Conservation (phyloP, 2,113 vertebrate genomes). For the Patagioenas fasciata region DNA sequence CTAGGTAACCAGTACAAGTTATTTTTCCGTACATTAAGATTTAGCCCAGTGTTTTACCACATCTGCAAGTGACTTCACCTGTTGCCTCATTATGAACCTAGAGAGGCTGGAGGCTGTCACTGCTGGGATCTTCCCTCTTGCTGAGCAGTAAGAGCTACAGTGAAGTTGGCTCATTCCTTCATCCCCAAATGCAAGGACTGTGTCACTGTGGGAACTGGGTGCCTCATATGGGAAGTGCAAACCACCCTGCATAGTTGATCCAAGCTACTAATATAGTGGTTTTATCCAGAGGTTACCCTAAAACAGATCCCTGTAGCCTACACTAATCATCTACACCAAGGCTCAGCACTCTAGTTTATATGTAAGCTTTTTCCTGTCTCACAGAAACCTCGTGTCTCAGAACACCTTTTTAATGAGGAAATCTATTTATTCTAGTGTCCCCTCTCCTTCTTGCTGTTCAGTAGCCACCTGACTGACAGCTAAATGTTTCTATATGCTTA, state of each 20-base stretch:
- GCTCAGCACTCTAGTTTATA: not conserved
- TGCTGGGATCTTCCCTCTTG: not conserved
- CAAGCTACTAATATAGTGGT: not conserved
- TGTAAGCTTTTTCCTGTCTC: not conserved
- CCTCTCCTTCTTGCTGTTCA: not conserved
- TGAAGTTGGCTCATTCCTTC: not conserved
- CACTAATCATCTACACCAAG: not conserved
- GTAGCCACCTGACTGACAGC: not conserved
- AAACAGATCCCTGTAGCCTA: not conserved
- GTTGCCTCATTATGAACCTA: not conserved
- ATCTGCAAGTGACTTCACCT: not conserved
- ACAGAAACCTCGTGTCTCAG: not conserved
- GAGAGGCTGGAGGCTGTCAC: not conserved
- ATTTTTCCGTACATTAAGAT: not conserved
- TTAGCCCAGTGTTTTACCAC: not conserved
- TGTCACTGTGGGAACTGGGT: not conserved
- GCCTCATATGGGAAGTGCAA: fast-evolving
- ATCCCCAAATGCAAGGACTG: not conserved
- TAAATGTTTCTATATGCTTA: not conserved
- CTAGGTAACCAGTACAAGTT: not conserved
- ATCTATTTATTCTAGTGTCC: not conserved
- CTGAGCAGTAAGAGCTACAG: not conserved
- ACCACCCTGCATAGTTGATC: not conserved
- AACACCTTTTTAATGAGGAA: not conserved
- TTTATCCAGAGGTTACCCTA: not conserved